Evolutionary conservation across 2,113 vertebrate genomes (phyloP).

Genomic region (Stomatorhinus ivindoensis): DNA sequence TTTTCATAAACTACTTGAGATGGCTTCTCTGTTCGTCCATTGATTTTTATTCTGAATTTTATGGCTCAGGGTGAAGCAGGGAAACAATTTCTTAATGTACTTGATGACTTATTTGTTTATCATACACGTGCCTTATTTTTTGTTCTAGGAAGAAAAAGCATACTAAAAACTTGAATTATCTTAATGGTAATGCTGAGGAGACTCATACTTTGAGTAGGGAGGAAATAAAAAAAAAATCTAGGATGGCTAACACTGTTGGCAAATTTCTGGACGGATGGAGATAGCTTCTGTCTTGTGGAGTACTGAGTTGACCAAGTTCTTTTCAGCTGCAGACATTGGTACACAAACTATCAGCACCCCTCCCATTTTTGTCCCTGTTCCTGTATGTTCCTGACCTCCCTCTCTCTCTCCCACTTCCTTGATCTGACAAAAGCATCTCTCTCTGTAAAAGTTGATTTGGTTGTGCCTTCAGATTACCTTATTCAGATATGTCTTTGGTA

Average conservation of each 20-base stretch:
- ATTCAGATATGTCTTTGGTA: background rate
- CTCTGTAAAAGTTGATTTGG: slow-evolving; percentile 31
- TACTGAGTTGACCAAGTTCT: background rate
- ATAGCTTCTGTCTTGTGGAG: background rate
- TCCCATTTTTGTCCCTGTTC: slow-evolving; percentile 12
- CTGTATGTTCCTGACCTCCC: slow-evolving; percentile 20
- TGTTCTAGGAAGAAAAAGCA: background rate
- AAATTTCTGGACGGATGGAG: background rate
- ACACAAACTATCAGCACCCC: background rate
- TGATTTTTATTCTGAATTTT: slow-evolving; percentile 31
- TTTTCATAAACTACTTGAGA: slow-evolving; percentile 27
- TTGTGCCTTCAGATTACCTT: slow-evolving; percentile 23
- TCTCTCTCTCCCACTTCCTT: background rate
- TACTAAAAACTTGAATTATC: slow-evolving; percentile 14
- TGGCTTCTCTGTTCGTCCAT: slow-evolving; percentile 25
- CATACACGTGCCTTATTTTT: background rate
- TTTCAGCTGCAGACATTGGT: background rate
- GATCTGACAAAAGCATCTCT: slow-evolving; percentile 24
- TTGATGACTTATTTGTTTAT: slow-evolving; percentile 3
- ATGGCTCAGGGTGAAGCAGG: slow-evolving; percentile 18
- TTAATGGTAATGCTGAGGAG: background rate
- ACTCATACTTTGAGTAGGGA: background rate
- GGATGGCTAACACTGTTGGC: background rate
- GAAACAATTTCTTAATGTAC: slow-evolving; percentile 21
- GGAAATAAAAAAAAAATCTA: background rate